These are phyloP conservation scores for Stratiomys singularior DNA, from an alignment of 2,888 invertebrate genomes.

Conservation along the genomic window DNA sequence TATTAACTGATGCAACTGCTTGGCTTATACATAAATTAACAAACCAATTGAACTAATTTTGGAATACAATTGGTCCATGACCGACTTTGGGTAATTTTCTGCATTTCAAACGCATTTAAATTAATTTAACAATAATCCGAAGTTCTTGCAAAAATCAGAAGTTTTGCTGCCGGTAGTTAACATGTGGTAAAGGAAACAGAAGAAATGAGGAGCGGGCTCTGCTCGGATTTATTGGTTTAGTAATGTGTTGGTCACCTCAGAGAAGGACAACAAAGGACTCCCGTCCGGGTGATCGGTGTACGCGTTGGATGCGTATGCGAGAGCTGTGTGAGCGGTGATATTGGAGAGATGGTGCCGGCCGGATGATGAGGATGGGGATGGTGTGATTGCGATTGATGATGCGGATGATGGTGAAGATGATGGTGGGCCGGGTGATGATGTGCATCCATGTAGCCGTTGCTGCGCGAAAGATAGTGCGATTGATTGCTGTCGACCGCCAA, in stretches of 20 bases:
- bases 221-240: constrained; percentile 74
- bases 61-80: no score
- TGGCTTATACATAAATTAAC: no score
- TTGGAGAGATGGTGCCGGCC: constrained; percentile 65
- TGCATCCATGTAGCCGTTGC: constrained; percentile 60
- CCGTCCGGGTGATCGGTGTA: constrained; percentile 70
- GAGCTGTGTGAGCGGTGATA: constrained; percentile 64
- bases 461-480: constrained; percentile 57
- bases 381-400: constrained; percentile 56
- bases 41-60: no score
- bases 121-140: no score
- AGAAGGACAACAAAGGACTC: constrained; percentile 80
- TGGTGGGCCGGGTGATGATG: constrained; percentile 60
- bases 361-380: constrained; percentile 58
- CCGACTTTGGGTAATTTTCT: no score
- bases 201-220: no score
- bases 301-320: constrained; percentile 67
- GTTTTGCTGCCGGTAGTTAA: no score
- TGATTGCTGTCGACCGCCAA: constrained; percentile 56
- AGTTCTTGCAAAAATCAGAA: no score
- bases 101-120: no score
- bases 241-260: constrained; percentile 81
- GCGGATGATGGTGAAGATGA: constrained; percentile 61
- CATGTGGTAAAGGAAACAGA: no score
- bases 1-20: no score